Base-by-base conservation (phyloP, 92 coral and sea anemone species). In the Galaxea fascicularis region DNA sequence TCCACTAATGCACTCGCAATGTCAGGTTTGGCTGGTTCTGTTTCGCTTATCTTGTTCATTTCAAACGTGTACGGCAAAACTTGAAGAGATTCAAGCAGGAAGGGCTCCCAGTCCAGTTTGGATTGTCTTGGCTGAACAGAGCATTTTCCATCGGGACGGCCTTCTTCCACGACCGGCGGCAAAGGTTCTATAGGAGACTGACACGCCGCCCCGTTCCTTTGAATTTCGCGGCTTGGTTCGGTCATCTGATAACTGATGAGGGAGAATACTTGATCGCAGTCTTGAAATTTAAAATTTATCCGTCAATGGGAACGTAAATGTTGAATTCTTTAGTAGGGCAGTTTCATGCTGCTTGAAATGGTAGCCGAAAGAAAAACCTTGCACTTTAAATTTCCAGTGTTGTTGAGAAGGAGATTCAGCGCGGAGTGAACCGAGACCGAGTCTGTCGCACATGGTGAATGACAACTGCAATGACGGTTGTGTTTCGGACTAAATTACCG, bases 1-100 rank as follows among this genome's bases (percentile, higher is more conserved):
- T 56, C 60, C 77, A 82, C 65, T 46, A 71, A 21, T 21, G 77
- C 67, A 1, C n/a, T 18, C 1, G 78, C 86, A 26, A 70, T 71
- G 26, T 46, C 56, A 1, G 72, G 22, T n/a, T 27, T 30, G 4
- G 27, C 28, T 18, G 73, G 26, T 45, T 78, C 59, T 25, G 17
- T 59, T 16, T 41, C 28, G 25, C 66, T 2, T 78, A 18, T 41
- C 18, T 18, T 25, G 15, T 22, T 57, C 20, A 58, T 71, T 18
- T 44, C 25, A 16, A 44, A 29, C 16, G 24, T 52, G 30, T 30
- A 9, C 8, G 16, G 58, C 30, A 57, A 39, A 1, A 10, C 28
- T 4, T 16, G 41, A 8, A 9, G 24, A 30, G 31, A n/a, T 30
- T 31, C 70, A 28, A 39, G 54, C 18, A 53, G 29, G 1, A 11